phyloP scores from a whole-genome alignment of 2,113 vertebrate genomes.

The Anoura caudifer region DNA sequence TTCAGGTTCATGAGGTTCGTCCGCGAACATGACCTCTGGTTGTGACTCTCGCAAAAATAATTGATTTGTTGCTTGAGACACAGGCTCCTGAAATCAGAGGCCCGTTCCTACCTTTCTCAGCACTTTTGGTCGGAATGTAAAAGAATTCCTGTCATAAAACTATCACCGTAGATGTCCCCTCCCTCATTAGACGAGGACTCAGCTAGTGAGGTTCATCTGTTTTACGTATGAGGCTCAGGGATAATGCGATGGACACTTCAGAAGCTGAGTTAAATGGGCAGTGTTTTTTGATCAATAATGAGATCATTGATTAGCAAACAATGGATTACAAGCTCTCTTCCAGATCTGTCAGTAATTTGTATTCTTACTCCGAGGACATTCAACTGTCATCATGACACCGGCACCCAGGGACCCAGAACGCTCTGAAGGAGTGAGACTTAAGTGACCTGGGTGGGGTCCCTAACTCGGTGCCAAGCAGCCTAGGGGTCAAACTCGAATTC shows the following conservation, averaged over 20 bases:
- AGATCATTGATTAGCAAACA: not conserved
- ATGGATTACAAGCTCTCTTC: not conserved
- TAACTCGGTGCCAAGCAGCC: not conserved
- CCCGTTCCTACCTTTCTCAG: not conserved
- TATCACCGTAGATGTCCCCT: not conserved
- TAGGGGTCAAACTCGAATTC: not conserved
- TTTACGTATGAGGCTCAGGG: not conserved
- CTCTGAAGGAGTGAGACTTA: not conserved
- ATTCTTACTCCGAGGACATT: not conserved
- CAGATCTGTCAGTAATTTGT: not conserved
- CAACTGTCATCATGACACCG: not conserved
- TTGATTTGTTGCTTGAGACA: not conserved
- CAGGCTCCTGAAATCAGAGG: not conserved
- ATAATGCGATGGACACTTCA: not conserved
- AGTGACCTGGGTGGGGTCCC: not conserved
- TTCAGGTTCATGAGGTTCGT: not conserved
- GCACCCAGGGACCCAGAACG: not conserved
- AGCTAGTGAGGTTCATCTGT: not conserved
- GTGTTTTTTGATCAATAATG: not conserved
- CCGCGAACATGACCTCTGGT: not conserved
- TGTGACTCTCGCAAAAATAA: not conserved
- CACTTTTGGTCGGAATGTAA: not conserved
- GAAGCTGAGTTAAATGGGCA: not conserved
- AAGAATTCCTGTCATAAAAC: not conserved
- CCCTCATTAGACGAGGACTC: not conserved